phyloP scores from a whole-genome alignment of 1,140 invertebrate species.

The Copidosoma floridanum region DNA sequence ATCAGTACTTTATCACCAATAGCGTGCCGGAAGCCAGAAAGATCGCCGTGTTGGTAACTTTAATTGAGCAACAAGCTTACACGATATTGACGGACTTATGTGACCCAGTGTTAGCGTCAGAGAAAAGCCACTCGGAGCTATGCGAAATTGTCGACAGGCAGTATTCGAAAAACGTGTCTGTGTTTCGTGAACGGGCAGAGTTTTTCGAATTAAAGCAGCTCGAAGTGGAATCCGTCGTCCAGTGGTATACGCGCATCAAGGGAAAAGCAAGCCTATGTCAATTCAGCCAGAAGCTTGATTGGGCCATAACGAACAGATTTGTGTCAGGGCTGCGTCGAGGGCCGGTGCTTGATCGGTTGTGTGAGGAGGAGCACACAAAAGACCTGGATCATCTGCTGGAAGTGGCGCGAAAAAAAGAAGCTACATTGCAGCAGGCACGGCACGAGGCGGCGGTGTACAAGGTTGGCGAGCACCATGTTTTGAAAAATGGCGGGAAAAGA shows the following conservation, averaged over 20 bases:
- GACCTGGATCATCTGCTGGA: conserved; percentile 23
- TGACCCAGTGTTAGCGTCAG: conserved; percentile 17
- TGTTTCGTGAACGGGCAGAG: conserved; percentile 25
- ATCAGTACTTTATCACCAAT: conserved; percentile 34
- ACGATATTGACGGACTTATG: conserved; percentile 29
- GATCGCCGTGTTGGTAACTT: conserved; percentile 28
- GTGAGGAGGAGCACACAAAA: conserved; percentile 32
- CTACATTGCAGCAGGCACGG: conserved; percentile 25
- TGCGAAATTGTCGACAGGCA: conserved; percentile 29
- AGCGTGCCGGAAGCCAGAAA: conserved; percentile 15
- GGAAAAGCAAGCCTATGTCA: conserved; percentile 22
- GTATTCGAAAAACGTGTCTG: conserved; percentile 26
- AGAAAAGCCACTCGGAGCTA: conserved; percentile 26
- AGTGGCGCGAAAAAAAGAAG: conserved; percentile 34
- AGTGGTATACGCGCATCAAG: conserved; percentile 30
- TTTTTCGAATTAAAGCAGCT: conserved; percentile 26
- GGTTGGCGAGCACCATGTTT: background rate
- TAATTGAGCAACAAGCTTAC: conserved; percentile 28
- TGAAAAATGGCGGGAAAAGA: too few relatives aligned
- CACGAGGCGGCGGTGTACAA: too few relatives aligned
- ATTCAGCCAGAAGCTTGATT: conserved; percentile 28
- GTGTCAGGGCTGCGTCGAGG: conserved; percentile 31
- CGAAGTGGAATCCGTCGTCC: conserved; percentile 19
- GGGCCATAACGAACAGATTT: conserved; percentile 35
- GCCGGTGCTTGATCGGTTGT: conserved; percentile 29